Conservation (phyloP, 2,888 invertebrate species). For the Tiliacea citrago region DNA sequence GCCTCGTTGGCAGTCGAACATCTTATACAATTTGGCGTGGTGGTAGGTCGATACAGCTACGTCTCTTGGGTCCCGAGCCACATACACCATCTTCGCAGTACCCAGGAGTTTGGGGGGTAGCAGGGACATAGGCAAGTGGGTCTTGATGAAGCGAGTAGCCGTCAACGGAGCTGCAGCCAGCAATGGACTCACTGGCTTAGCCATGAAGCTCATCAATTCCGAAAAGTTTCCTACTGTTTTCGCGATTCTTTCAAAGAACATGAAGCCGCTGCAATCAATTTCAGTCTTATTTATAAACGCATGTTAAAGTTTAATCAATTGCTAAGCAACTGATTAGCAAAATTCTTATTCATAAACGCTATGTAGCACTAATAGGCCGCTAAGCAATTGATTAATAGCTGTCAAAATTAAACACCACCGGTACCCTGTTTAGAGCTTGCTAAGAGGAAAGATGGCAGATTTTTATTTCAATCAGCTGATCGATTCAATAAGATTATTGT, state of each 20-base stretch:
- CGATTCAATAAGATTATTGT: too few species aligned
- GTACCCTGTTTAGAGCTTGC: too few species aligned
- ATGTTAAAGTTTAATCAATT: too few species aligned
- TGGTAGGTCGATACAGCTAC: constrained; percentile 94
- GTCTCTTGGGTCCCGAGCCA: constrained; percentile 95
- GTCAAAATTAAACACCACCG: too few species aligned
- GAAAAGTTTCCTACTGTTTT: constrained; percentile 1
- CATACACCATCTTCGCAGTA: constrained; percentile 92
- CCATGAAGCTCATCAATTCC: background rate
- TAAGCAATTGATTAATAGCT: too few species aligned
- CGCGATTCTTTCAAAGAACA: constrained; percentile 22
- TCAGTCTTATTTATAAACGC: too few species aligned
- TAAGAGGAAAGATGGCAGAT: too few species aligned
- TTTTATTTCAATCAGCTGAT: too few species aligned
- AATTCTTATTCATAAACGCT: too few species aligned
- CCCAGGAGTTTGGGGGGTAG: constrained; percentile 90
- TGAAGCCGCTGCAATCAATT: constrained; percentile 28
- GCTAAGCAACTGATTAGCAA: too few species aligned
- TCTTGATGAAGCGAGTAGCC: constrained; percentile 92
- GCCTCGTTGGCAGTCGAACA: constrained; percentile 89
- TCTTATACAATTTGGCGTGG: constrained; percentile 88
- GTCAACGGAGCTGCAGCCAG: constrained; percentile 73
- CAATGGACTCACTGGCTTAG: constrained; percentile 29
- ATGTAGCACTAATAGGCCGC: too few species aligned
- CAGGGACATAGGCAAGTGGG: constrained; percentile 93